phyloP scores from a whole-genome alignment of 2,888 invertebrate species.

The Trichacis sp. region DNA sequence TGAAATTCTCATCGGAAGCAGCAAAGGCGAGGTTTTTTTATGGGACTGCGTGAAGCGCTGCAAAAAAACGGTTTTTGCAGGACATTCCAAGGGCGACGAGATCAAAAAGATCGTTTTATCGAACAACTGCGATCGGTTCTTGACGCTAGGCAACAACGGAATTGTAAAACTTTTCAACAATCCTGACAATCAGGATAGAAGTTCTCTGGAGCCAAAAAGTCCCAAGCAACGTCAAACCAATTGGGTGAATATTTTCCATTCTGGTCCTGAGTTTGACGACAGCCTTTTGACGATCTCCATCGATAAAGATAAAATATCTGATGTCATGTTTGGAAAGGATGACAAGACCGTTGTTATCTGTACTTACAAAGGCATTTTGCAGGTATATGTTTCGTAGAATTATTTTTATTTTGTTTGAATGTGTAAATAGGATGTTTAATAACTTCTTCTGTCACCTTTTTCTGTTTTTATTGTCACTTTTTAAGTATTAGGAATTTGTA shows the following conservation, averaged over 20 bases:
- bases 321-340: conserved; percentile 52
- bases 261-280: conserved; percentile 48
- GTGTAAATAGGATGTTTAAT: too few relatives aligned
- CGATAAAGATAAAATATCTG: conserved; percentile 50
- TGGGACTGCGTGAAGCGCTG: conserved; percentile 74
- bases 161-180: conserved; percentile 73
- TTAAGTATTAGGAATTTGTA: too few relatives aligned
- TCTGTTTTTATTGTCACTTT: too few relatives aligned
- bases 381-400: conserved; percentile 42
- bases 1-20: conserved; percentile 70
- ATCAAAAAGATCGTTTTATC: conserved; percentile 70
- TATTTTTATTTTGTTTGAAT: neutral
- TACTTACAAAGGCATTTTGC: conserved; percentile 52
- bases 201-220: conserved; percentile 45
- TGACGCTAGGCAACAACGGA: conserved; percentile 74
- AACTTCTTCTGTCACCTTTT: too few relatives aligned
- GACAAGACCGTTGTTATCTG: conserved; percentile 57
- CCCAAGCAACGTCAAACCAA: conserved; percentile 58
- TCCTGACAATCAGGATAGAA: conserved; percentile 44
- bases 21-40: conserved; percentile 70
- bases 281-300: conserved; percentile 51
- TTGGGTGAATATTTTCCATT: conserved; percentile 53
- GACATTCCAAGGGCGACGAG: conserved; percentile 44
- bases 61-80: conserved; percentile 61
- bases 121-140: conserved; percentile 71